Evolutionary conservation across 2,797 vertebrate genomes (phyloP).

Genomic region (Bovichtus variegatus): DNA sequence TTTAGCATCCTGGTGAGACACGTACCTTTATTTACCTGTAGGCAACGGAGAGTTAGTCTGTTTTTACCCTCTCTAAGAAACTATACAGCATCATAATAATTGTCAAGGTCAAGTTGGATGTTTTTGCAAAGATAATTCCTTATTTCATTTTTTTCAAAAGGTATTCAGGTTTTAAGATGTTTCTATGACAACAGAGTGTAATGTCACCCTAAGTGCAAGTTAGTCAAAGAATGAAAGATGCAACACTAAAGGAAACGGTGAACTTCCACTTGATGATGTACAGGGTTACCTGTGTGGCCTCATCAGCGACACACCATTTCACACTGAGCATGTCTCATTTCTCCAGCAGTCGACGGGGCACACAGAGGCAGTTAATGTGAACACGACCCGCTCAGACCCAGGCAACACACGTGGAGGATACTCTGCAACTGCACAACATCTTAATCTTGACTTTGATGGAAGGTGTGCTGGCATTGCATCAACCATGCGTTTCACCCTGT

Average conservation of each 20-base stretch:
- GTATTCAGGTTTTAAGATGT: slow-evolving; percentile 7
- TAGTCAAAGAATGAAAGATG: slow-evolving; percentile 20
- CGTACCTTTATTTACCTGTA: slow-evolving; percentile 50
- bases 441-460: slow-evolving; percentile 58
- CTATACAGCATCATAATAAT: not conserved
- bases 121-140: not conserved
- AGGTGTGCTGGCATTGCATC: slow-evolving; percentile 7
- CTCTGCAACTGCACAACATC: slow-evolving; percentile 27
- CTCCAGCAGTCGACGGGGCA: slow-evolving; percentile 48
- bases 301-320: slow-evolving; percentile 72
- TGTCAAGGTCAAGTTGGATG: slow-evolving; percentile 27
- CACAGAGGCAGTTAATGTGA: slow-evolving; percentile 46
- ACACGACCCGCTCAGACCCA: slow-evolving; percentile 36
- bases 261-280: slow-evolving; percentile 22
- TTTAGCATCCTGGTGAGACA: slow-evolving; percentile 43
- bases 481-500: slow-evolving; percentile 22
- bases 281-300: slow-evolving; percentile 49
- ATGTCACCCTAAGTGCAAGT: not conserved
- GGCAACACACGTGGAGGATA: slow-evolving; percentile 25
- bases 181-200: slow-evolving; percentile 26
- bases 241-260: no score
- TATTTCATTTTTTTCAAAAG: not conserved
- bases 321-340: slow-evolving; percentile 65
- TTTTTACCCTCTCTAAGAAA: not conserved
- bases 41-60: slow-evolving; percentile 16